phyloP scores from a whole-genome alignment of 1,140 invertebrate genomes.

The Choristoneura fumiferana region DNA sequence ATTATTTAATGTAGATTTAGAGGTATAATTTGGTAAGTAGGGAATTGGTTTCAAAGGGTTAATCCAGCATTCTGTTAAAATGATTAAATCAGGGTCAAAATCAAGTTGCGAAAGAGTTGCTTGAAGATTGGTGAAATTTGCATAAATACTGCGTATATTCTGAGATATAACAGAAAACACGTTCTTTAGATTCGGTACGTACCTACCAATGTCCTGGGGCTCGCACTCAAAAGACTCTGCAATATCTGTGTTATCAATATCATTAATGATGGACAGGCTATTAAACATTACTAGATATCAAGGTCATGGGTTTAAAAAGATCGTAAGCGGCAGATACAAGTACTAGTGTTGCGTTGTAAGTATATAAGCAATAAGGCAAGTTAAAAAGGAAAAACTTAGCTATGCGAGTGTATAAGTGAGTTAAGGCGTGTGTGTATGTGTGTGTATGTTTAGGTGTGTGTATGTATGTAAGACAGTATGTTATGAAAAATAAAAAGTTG shows the following conservation, averaged over 20 bases:
- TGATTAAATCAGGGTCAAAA: constrained; percentile 7
- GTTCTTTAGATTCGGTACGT: neutral
- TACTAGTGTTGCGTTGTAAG: neutral
- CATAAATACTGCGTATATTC: constrained; percentile 6
- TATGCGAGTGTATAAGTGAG: neutral
- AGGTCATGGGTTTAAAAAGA: neutral
- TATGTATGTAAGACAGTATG: too few relatives aligned
- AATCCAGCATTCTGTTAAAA: constrained; percentile 19
- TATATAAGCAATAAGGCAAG: neutral
- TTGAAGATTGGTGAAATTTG: neutral
- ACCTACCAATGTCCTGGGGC: neutral
- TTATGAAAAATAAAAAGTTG: too few relatives aligned
- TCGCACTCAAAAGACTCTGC: constrained; percentile 3
- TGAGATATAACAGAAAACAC: neutral
- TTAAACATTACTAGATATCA: neutral
- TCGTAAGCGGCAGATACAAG: too few relatives aligned
- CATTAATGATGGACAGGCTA: neutral
- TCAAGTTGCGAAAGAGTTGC: neutral
- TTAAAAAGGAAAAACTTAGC: too few relatives aligned
- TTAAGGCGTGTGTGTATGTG: too few relatives aligned
- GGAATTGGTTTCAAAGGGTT: constrained; percentile 5
- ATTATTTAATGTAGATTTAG: neutral
- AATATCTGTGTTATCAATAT: neutral
- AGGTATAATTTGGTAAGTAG: neutral
- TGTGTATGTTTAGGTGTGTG: too few relatives aligned